Evolutionary conservation across 1,140 invertebrate genomes (phyloP).

Genomic region (Drosophila kurseongensis): DNA sequence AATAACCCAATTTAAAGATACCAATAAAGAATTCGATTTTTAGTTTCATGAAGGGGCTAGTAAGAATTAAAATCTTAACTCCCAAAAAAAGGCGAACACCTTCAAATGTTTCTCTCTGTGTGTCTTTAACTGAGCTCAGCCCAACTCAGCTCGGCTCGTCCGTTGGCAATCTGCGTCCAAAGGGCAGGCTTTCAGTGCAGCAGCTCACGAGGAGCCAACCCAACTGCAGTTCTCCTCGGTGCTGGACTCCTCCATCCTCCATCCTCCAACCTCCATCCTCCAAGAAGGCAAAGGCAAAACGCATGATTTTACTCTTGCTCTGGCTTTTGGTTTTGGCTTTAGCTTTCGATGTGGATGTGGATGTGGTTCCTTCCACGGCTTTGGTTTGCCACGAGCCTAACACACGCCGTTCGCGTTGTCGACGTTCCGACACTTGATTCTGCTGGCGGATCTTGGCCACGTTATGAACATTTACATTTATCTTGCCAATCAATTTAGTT

Average conservation of each 20-base stretch:
- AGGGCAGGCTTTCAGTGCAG: slow-evolving; percentile 24
- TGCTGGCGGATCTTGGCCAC: slow-evolving; percentile 53
- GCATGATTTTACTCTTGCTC: slow-evolving; percentile 19
- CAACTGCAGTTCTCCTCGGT: slow-evolving; percentile 34
- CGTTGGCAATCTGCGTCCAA: slow-evolving; percentile 22
- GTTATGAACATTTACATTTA: slow-evolving; percentile 80
- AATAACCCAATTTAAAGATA: too few relatives aligned
- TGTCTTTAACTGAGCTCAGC: background rate
- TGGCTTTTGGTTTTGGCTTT: slow-evolving; percentile 10
- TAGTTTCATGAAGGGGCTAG: too few relatives aligned
- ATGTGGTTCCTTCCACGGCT: slow-evolving; percentile 10
- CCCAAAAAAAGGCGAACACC: too few relatives aligned
- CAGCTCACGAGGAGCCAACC: slow-evolving; percentile 7
- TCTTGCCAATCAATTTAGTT: slow-evolving; percentile 81
- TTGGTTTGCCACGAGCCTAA: slow-evolving; percentile 82
- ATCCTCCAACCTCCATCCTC: background rate
- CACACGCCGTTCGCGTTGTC: slow-evolving; percentile 68
- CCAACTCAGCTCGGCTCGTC: background rate
- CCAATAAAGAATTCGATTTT: too few relatives aligned
- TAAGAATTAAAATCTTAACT: too few relatives aligned
- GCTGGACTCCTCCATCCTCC: slow-evolving; percentile 9
- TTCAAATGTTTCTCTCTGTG: slow-evolving; percentile 10
- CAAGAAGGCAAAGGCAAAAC: slow-evolving; percentile 10
- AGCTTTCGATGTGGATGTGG: slow-evolving; percentile 4
- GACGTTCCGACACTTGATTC: slow-evolving; percentile 71